Conservation (phyloP, 2,797 vertebrate genomes). For the Alca torda region DNA sequence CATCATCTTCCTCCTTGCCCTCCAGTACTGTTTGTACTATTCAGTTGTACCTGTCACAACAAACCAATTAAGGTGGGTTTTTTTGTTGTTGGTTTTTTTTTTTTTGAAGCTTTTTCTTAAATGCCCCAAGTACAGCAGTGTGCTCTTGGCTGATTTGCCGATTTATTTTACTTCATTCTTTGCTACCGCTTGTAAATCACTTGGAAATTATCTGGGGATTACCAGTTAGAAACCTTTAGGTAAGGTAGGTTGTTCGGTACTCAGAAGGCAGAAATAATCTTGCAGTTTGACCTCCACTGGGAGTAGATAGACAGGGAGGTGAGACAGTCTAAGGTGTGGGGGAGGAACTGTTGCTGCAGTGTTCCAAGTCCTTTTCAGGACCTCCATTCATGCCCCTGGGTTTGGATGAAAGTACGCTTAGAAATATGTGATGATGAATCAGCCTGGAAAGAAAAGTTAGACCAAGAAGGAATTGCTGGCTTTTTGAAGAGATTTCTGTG, state of each 20-base stretch:
- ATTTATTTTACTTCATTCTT: not conserved
- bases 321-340: not conserved
- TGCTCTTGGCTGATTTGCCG: not conserved
- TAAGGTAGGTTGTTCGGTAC: not conserved
- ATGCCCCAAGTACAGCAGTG: not conserved
- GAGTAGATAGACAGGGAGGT: not conserved
- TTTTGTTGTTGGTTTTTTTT: not conserved
- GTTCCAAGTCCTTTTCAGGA: not conserved
- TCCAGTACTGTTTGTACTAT: not conserved
- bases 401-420: not conserved
- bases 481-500: not conserved
- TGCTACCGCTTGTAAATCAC: not conserved
- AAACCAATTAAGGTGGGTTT: not conserved
- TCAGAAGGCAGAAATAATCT: not conserved
- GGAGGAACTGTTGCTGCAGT: not conserved
- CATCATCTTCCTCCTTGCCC: not conserved
- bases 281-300: not conserved
- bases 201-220: not conserved
- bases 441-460: not conserved
- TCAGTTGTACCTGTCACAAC: not conserved
- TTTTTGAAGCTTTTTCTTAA: not conserved
- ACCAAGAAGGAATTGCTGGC: not conserved
- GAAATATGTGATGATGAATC: not conserved
- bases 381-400: not conserved
- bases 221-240: not conserved